Percentiles rank a stretch among this genome's conserved stretches.
These are phyloP conservation scores for human DNA, from an alignment of 2,113 vertebrate species.

Conservation along the genomic window DNA sequence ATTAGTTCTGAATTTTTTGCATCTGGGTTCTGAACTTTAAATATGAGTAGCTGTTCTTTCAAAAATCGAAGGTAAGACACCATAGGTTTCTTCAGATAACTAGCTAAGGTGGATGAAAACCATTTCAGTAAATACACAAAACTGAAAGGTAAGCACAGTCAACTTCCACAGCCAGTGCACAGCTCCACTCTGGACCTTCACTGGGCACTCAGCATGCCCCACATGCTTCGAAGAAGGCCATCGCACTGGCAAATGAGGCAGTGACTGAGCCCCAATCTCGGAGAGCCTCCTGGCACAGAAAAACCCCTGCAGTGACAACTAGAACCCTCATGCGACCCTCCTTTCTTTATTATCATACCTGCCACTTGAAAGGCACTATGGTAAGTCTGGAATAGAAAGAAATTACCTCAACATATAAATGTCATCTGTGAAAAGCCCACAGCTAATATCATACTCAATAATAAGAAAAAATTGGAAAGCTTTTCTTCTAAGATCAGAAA, in stretches of 20 bases:
- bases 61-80: constrained; percentile 85
- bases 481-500: not conserved
- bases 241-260: not conserved
- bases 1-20: constrained; percentile 79
- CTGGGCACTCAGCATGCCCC: not conserved
- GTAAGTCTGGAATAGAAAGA: not conserved
- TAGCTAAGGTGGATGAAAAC: constrained; percentile 34
- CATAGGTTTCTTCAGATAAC: constrained; percentile 90
- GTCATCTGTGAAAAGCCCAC: not conserved
- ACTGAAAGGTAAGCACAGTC: not conserved
- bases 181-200: not conserved
- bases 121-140: constrained; percentile 71
- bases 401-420: not conserved
- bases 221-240: not conserved
- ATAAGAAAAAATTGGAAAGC: not conserved
- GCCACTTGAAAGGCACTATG: no score
- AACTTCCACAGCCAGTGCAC: not conserved
- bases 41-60: constrained; percentile 74
- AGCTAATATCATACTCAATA: not conserved
- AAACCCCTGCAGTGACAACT: not conserved
- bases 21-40: constrained; percentile 84
- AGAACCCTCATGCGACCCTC: fast-evolving
- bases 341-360: not conserved
- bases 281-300: not conserved
- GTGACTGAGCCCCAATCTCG: not conserved